A percentile compares a stretch with the other conserved stretches of the same genome.
Conservation (phyloP, 2,888 invertebrate genomes). For the Euplexia lucipara region DNA sequence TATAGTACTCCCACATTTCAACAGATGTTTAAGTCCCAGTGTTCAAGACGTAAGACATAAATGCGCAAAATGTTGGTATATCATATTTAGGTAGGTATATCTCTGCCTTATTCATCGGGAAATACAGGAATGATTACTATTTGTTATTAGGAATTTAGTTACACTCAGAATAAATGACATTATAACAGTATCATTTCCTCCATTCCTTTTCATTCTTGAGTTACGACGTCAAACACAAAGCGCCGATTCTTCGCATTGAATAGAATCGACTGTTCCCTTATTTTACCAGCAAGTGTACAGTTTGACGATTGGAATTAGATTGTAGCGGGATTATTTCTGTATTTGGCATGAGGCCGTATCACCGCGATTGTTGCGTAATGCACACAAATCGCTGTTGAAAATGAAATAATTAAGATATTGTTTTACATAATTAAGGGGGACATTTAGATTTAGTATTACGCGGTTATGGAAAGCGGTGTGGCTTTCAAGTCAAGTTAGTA, state of each 20-base stretch:
- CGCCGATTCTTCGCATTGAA: slow-evolving; percentile 49
- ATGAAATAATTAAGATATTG: slow-evolving; percentile 83
- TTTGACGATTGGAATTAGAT: slow-evolving; percentile 59
- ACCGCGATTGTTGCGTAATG: slow-evolving; percentile 52
- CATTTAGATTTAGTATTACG: slow-evolving; percentile 72
- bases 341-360: slow-evolving; percentile 61
- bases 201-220: slow-evolving; percentile 32
- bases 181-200: slow-evolving; percentile 31
- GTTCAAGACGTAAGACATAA: too few species aligned
- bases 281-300: slow-evolving; percentile 59
- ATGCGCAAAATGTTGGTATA: too few species aligned
- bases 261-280: slow-evolving; percentile 54
- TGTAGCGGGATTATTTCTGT: slow-evolving; percentile 61
- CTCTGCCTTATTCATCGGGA: too few species aligned
- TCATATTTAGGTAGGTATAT: too few species aligned
- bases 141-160: slow-evolving; percentile 6
- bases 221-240: slow-evolving; percentile 29
- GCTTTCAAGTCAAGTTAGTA: slow-evolving; percentile 66
- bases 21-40: too few species aligned
- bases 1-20: too few species aligned
- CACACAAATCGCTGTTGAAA: slow-evolving; percentile 65
- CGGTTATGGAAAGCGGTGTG: slow-evolving; percentile 72
- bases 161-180: slow-evolving; percentile 22
- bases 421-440: slow-evolving; percentile 77
- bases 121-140: too few species aligned